Percentiles rank a stretch among this genome's conserved stretches.
These are phyloP conservation scores for Austrofundulus limnaeus DNA, from an alignment of 2,113 vertebrate genomes.

Conservation along the genomic window DNA sequence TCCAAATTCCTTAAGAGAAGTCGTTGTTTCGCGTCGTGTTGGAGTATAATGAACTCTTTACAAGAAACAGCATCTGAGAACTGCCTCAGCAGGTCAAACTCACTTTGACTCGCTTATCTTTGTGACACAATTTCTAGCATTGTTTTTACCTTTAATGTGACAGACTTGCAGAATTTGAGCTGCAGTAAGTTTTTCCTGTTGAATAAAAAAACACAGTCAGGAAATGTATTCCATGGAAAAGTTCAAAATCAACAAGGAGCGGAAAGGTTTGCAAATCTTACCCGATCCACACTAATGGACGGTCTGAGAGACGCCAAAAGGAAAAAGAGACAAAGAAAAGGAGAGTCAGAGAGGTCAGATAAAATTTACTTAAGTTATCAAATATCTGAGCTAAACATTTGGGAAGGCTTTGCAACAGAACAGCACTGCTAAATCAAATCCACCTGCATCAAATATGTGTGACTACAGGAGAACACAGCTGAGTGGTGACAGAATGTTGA, in stretches of 20 bases:
- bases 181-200: conserved; percentile 73
- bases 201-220: conserved; percentile 26
- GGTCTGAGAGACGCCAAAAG: conserved; percentile 78
- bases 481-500: conserved; percentile 8
- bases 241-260: conserved; percentile 12
- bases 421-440: conserved; percentile 15
- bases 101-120: background rate
- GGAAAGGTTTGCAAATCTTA: conserved; percentile 70
- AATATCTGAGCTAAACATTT: conserved; percentile 4
- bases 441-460: conserved; percentile 19
- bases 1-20: too few relatives aligned
- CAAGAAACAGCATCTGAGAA: too few relatives aligned
- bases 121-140: too few relatives aligned
- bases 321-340: background rate
- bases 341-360: background rate
- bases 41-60: too few relatives aligned
- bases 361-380: conserved; percentile 3
- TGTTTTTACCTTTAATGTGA: conserved; percentile 63
- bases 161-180: conserved; percentile 20
- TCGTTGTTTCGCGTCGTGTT: too few relatives aligned
- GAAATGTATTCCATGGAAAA: background rate
- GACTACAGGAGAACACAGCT: conserved; percentile 8
- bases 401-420: background rate
- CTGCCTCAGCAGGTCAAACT: too few relatives aligned
- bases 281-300: conserved; percentile 77